A percentile compares a stretch with the other conserved stretches of the same genome.
Evolutionary conservation across 2,797 vertebrate genomes (phyloP).

Genomic region (Anomalospiza imberbis): DNA sequence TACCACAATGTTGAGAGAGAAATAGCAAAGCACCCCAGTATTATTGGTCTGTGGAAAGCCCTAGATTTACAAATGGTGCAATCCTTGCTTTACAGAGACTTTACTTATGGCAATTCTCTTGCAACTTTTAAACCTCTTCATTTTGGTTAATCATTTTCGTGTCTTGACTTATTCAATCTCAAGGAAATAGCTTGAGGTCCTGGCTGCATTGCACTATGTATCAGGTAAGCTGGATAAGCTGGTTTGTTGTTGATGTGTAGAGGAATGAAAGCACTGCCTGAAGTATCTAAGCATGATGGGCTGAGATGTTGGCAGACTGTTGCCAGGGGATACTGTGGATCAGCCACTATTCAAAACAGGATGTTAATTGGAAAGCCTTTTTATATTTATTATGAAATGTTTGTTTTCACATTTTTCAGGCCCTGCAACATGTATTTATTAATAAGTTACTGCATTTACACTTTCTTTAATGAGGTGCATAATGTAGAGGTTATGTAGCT

Average conservation of each 20-base stretch:
- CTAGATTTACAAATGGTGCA: conserved; percentile 36
- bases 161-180: conserved; percentile 63
- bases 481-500: neutral
- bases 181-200: conserved; percentile 64
- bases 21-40: conserved; percentile 17
- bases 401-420: conserved; percentile 43
- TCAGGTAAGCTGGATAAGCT: conserved; percentile 61
- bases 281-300: conserved; percentile 24
- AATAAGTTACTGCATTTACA: neutral
- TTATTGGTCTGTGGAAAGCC: conserved; percentile 61
- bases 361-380: conserved; percentile 45
- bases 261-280: conserved; percentile 44
- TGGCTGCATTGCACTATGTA: conserved; percentile 10
- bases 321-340: conserved; percentile 38
- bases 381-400: conserved; percentile 37
- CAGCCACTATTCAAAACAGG: conserved; percentile 26
- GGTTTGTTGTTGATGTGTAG: conserved; percentile 42
- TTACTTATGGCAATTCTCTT: conserved; percentile 51
- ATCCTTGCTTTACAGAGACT: conserved; percentile 31
- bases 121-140: conserved; percentile 57
- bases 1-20: conserved; percentile 21
- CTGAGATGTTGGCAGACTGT: conserved; percentile 23
- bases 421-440: neutral
- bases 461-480: neutral
- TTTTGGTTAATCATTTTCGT: conserved; percentile 70